A percentile compares a stretch with the other conserved stretches of the same genome.
These are phyloP conservation scores for Laticauda colubrina DNA, from an alignment of 2,113 vertebrate species.

Conservation along the genomic window DNA sequence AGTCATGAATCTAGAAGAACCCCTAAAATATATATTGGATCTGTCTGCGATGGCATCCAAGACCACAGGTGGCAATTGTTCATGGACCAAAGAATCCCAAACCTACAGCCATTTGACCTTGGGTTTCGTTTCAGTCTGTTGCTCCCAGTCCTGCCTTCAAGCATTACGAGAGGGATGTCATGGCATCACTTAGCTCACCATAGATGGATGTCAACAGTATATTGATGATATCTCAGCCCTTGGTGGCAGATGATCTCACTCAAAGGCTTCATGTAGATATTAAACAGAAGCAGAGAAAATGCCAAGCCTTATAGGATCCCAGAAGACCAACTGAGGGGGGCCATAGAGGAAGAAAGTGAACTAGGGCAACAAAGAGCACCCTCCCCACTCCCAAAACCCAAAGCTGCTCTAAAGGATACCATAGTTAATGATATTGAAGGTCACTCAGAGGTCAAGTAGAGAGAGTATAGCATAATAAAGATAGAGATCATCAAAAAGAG, in stretches of 20 bases:
- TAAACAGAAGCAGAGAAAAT: not conserved
- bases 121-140: not conserved
- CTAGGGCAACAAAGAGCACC: not conserved
- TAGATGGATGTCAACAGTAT: not conserved
- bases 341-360: not conserved
- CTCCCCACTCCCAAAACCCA: too few species aligned
- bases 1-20: not conserved
- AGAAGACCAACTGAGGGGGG: not conserved
- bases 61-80: not conserved
- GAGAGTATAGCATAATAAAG: not conserved
- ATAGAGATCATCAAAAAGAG: not conserved
- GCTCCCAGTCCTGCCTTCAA: not conserved
- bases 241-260: not conserved
- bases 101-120: not conserved
- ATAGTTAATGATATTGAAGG: not conserved
- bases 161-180: not conserved
- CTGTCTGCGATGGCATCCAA: not conserved
- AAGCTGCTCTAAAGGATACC: not conserved
- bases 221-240: not conserved
- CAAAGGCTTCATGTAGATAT: not conserved
- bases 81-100: not conserved
- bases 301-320: not conserved
- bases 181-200: not conserved
- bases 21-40: not conserved
- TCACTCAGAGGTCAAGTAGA: not conserved